Evolutionary conservation across 2,797 vertebrate genomes (phyloP), one percentile per base, ranked within the genome.

Genomic region (Micromesistius poutassou): DNA sequence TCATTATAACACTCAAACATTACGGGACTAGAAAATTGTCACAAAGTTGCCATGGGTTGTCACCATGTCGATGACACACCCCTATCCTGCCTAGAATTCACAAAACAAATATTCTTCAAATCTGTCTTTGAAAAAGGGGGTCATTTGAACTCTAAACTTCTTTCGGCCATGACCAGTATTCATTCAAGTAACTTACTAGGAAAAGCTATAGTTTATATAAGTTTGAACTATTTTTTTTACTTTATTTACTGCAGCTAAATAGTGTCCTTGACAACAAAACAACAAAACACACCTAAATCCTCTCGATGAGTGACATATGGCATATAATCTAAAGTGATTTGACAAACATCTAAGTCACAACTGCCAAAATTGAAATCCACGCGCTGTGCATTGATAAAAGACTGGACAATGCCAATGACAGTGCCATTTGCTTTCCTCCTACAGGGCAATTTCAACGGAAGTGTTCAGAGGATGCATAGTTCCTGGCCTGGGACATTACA

Each of bases 401-500:
- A 7, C 55, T 8, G 25, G 62, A 68, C 62, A 12, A 10, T 28
- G 8, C 55, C 55, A 66, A 68, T 68, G 25, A 68, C 62, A 12
- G 9, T 7, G 25, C 6, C 62, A 28, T 33, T 71, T 13, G 22
- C 70, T 1, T 71, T 30, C 14, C n/a, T 68, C 25, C 62, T 28
- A 25, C 62, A 28, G 62, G 62, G 62, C 62, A 68, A 28, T 68
- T 28, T 28, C n/a, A 68, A 28, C 62, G 1, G 8, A 68, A 68
- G 62, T n/a, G 9, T 68, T 28, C 62, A 28, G 62, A 68, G 8
- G 25, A n/a, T 28, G 62, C 62, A n/a, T 6, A 12, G 62, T 68
- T 40, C 84, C 84, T 25, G 46, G 25, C 25, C 62, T 28, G 62
- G 82, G 86, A 86, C 91, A 94, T 94, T 94, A 93, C 81, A 77